A percentile compares a stretch with the other conserved stretches of the same genome.
phyloP scores from a whole-genome alignment of 2,113 vertebrate genomes.

The Chionodraco myersi region DNA sequence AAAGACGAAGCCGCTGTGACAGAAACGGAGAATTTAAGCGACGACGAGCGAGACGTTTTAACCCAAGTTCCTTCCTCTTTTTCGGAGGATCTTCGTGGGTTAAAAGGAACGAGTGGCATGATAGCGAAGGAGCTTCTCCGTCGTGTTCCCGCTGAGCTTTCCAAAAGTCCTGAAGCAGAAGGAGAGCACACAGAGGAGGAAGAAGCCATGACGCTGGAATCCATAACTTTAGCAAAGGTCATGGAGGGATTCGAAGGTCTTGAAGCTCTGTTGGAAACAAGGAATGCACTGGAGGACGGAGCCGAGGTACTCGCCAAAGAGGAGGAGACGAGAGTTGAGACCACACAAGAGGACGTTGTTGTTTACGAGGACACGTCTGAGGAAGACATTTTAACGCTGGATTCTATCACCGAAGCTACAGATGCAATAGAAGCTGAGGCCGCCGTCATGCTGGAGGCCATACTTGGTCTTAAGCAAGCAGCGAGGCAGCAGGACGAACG shows the following conservation, averaged over 20 bases:
- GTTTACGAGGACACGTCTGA: not conserved
- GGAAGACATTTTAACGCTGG: not conserved
- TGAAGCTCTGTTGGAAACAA: constrained; percentile 12
- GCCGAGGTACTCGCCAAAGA: not conserved
- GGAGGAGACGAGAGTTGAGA: not conserved
- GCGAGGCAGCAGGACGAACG: not conserved
- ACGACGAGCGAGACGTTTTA: not conserved
- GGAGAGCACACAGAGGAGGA: not conserved
- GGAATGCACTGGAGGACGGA: not conserved
- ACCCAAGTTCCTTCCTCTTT: constrained; percentile 1
- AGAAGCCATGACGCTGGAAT: constrained; percentile 17
- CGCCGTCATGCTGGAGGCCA: not conserved
- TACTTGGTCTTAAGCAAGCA: constrained; percentile 12
- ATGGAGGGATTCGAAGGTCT: constrained; percentile 5
- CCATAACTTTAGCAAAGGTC: constrained; percentile 7
- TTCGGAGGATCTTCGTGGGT: constrained; percentile 20
- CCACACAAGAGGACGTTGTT: not conserved
- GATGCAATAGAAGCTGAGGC: constrained; percentile 28
- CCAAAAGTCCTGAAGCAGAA: not conserved
- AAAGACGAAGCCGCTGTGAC: not conserved
- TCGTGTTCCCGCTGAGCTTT: not conserved
- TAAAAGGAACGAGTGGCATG: constrained; percentile 1
- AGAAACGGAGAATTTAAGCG: not conserved
- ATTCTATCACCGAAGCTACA: constrained; percentile 11
- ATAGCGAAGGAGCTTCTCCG: not conserved